These are phyloP conservation scores for Fragum fragum DNA, from an alignment of 2,888 invertebrate genomes.

Conservation along the genomic window DNA sequence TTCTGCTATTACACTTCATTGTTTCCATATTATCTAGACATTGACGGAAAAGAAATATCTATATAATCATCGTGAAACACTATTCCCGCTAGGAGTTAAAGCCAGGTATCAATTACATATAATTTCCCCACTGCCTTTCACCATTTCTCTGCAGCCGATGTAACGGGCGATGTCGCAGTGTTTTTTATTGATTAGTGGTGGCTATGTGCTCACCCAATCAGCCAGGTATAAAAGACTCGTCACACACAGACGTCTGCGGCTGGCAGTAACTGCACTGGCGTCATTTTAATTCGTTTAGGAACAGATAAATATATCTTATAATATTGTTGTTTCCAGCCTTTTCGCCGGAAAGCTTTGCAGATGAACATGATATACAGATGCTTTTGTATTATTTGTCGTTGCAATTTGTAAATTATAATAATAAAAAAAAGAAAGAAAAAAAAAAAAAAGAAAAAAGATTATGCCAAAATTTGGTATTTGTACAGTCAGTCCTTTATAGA, in stretches of 20 bases:
- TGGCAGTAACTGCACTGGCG: background rate
- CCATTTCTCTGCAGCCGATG: background rate
- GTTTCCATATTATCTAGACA: background rate
- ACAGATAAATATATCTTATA: no score
- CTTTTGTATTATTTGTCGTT: no score
- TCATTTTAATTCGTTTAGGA: no score
- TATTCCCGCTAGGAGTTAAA: conserved; percentile 7
- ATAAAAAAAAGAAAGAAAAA: no score
- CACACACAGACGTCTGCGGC: background rate
- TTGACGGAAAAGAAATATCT: background rate
- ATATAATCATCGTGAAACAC: conserved; percentile 15
- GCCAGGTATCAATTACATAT: conserved; percentile 26
- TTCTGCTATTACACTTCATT: background rate
- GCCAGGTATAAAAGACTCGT: conserved; percentile 11
- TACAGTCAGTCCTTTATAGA: no score
- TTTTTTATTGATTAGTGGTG: conserved; percentile 7
- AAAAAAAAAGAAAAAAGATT: no score
- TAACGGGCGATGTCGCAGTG: background rate
- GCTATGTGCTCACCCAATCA: conserved; percentile 12
- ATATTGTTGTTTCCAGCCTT: no score
- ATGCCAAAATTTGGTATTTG: no score
- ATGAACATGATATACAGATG: no score
- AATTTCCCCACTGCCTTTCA: conserved; percentile 25
- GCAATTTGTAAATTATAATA: no score
- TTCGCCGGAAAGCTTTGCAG: no score